Evolutionary conservation across 53 echinoderm and acorn worm species (phyloP).

Genomic region (Henricia sp.): DNA sequence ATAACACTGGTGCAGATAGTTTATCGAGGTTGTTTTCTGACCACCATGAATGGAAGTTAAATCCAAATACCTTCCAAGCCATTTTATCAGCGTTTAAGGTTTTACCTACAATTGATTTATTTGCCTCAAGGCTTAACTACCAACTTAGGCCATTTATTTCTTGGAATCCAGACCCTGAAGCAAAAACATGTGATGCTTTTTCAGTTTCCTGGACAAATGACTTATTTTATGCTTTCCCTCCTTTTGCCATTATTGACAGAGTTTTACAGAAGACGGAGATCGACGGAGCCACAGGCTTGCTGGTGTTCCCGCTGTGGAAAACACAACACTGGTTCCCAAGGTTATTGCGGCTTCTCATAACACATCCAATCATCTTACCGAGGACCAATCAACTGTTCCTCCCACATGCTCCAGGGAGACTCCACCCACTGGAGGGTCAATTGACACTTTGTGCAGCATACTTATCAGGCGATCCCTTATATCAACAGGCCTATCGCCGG

Average conservation of each 20-base stretch:
- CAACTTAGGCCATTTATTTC: background rate
- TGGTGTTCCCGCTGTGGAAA: too few relatives aligned
- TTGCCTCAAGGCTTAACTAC: background rate
- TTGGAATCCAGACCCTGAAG: background rate
- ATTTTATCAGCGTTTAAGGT: background rate
- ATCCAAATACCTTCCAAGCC: background rate
- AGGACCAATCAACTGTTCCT: background rate
- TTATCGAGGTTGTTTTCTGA: background rate
- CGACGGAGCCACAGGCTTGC: background rate
- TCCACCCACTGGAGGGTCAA: background rate
- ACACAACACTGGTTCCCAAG: too few relatives aligned
- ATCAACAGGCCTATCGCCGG: slow-evolving; percentile 5
- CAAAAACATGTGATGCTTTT: too few relatives aligned
- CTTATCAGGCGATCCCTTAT: slow-evolving; percentile 13
- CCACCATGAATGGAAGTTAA: slow-evolving; percentile 1
- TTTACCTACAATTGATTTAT: background rate
- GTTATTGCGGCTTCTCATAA: background rate
- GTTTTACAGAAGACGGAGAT: background rate
- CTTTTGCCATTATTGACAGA: too few relatives aligned
- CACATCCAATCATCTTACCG: background rate
- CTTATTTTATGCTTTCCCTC: background rate
- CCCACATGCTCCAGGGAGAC: background rate
- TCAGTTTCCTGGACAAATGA: background rate
- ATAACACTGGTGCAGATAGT: background rate
- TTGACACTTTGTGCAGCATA: background rate